Evolutionary conservation across 2,113 vertebrate genomes (phyloP).

Genomic region (Raja brachyura): DNA sequence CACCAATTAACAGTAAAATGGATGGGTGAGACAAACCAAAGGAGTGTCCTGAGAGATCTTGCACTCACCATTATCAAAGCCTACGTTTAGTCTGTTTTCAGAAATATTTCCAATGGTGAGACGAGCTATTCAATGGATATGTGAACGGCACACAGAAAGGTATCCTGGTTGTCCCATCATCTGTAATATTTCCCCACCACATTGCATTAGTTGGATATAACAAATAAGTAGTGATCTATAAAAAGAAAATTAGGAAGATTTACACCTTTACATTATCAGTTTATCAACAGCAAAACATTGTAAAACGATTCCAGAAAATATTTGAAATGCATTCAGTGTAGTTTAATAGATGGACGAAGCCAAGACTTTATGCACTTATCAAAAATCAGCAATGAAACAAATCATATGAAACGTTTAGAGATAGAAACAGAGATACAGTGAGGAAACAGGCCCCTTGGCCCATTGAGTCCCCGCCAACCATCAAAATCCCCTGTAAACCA

Average conservation of each 20-base stretch:
- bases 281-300: neutral
- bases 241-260: neutral
- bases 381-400: no score
- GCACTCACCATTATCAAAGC: neutral
- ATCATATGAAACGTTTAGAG: no score
- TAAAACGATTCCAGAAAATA: neutral
- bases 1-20: neutral
- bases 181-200: neutral
- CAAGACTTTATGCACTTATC: no score
- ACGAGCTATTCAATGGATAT: neutral
- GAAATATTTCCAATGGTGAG: neutral
- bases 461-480: no score
- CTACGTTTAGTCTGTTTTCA: neutral
- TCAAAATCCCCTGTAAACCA: no score
- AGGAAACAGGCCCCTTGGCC: no score
- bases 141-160: neutral
- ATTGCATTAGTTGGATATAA: neutral
- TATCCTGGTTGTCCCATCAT: neutral
- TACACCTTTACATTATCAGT: neutral
- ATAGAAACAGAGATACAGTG: no score
- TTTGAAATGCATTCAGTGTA: neutral
- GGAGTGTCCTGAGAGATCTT: conserved; percentile 6
- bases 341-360: no score
- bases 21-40: neutral
- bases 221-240: neutral